Evolutionary conservation across 92 coral and sea anemone genomes (phyloP).

Genomic region (Bergia puertoricense): DNA sequence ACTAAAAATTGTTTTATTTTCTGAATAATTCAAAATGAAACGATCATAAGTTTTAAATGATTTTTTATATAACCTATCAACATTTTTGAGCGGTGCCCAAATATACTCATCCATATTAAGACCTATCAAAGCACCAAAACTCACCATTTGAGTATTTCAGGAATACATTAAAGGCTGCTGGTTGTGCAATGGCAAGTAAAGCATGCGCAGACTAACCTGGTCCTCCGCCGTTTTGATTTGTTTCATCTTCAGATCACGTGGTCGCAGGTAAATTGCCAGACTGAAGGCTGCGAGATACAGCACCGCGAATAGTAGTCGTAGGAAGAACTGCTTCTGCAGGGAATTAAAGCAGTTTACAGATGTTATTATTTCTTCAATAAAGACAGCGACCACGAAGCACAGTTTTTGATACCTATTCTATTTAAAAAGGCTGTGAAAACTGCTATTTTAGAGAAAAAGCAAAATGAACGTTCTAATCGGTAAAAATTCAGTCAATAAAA

Average conservation of each 20-base stretch:
- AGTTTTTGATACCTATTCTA: background rate
- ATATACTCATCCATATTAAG: background rate
- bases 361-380: background rate
- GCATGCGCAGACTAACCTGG: constrained; percentile 47
- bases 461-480: no score
- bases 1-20: no score
- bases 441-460: no score
- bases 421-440: no score
- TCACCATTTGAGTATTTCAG: background rate
- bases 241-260: constrained; percentile 65
- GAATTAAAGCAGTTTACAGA: background rate
- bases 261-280: constrained; percentile 73
- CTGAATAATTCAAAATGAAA: no score
- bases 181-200: background rate
- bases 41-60: no score
- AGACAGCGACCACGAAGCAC: background rate
- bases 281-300: constrained; percentile 71
- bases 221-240: constrained; percentile 52
- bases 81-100: no score
- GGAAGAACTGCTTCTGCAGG: constrained; percentile 70
- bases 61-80: no score
- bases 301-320: constrained; percentile 68
- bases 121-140: background rate
- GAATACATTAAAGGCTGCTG: no score
- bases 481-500: no score